Evolutionary conservation across 2,797 vertebrate species (phyloP), one percentile per base, ranked within the genome.

Genomic region (Muraenolepis orangiensis): DNA sequence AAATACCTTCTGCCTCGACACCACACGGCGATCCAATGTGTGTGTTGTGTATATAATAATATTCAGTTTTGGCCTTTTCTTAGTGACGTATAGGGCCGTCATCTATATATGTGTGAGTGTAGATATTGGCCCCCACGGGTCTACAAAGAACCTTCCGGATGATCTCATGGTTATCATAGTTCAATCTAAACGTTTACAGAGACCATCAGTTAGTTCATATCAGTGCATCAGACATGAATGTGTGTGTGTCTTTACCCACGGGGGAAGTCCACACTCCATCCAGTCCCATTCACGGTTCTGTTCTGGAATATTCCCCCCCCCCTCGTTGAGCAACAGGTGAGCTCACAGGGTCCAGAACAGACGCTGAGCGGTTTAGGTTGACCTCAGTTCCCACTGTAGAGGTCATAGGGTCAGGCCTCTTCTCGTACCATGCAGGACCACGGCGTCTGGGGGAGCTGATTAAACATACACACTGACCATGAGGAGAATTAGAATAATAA

Each of bases 271-370:
- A 76, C 26, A 79, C 31, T 71, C 77, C 0, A 31, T 32, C 30
- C 6, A 42, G 72, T 66, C 30, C 77, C 72, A 83, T 85, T 76
- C 86, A 86, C 85, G 77, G 77, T 88, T 89, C 80, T 74, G 84
- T 81, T 86, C 74, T 87, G 79, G 81, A 85, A 82, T 8, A 74
- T 84, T 87, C 76, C 84, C 80, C 81, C 87, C 74, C 81, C 84
- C 84, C 64, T 82, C 74, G 79, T 86, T 85, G 80, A 86, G 84
- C 76, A 85, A 85, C 78, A 75, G 81, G 61, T 66, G 81, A 78
- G 81, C 85, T 73, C 81, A 16, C 0, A 57, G 80, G 84, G 81
- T 28, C 51, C 72, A 78, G 77, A 80, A 78, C 80, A 84, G 86
- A 82, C 36, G 73, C 72, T 79, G 23, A 51, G 67, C 12, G 18